Conservation (phyloP, 1,140 invertebrate species). For the Diploscapter pachys region DNA sequence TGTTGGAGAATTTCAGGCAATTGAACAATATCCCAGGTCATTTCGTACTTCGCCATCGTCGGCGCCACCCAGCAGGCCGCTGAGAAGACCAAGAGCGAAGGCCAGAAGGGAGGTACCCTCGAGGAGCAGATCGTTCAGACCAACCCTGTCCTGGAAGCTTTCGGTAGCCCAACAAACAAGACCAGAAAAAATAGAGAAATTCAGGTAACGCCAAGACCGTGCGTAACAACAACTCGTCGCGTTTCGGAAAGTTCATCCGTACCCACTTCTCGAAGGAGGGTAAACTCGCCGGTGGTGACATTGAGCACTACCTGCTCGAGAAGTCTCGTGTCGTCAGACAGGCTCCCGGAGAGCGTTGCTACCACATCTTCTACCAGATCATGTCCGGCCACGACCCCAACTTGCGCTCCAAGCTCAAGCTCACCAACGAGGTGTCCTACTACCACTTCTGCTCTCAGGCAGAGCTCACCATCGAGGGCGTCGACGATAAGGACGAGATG, state of each 20-base stretch:
- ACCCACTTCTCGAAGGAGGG: constrained; percentile 98
- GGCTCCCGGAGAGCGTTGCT: constrained; percentile 92
- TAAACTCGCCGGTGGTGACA: constrained; percentile 99
- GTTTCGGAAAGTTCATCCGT: constrained; percentile 92
- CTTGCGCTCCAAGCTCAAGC: constrained; percentile 65
- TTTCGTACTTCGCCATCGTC: constrained; percentile 63
- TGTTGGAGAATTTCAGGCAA: no score
- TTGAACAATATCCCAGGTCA: constrained; percentile 56
- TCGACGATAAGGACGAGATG: constrained; percentile 96
- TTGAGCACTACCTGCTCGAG: constrained; percentile 98
- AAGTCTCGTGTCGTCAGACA: constrained; percentile 99
- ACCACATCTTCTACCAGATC: constrained; percentile 99
- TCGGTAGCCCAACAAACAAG: constrained; percentile 53
- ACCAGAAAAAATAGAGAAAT: neutral
- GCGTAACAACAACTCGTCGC: constrained; percentile 68
- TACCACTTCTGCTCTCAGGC: constrained; percentile 84
- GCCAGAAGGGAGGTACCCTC: constrained; percentile 60
- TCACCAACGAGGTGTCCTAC: constrained; percentile 55
- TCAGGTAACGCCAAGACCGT: constrained; percentile 66
- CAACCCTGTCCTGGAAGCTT: constrained; percentile 66
- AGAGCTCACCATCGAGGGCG: constrained; percentile 88
- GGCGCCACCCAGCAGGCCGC: constrained; percentile 55
- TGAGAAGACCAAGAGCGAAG: constrained; percentile 27
- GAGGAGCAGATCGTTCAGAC: constrained; percentile 70
- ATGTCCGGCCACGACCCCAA: constrained; percentile 85